Conservation (phyloP, 2,888 invertebrate genomes). For the Miltochrista miniata region DNA sequence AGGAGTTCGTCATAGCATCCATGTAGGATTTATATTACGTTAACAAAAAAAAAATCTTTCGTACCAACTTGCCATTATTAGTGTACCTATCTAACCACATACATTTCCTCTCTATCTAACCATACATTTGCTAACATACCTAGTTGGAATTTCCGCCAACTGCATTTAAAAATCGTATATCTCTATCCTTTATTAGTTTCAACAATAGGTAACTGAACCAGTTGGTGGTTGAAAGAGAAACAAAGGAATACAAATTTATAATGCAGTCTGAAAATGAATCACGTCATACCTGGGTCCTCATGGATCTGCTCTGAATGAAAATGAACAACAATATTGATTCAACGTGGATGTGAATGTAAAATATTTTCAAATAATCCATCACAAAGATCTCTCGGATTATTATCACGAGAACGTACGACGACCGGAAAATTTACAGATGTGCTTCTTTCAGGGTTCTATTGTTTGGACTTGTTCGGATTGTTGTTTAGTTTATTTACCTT, state of each 20-base stretch:
- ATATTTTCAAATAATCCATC: constrained; percentile 46
- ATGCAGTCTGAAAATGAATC: constrained; percentile 77
- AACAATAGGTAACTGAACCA: constrained; percentile 74
- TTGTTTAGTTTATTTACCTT: constrained; percentile 5
- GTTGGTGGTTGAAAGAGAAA: constrained; percentile 71
- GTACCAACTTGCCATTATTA: no score
- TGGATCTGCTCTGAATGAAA: constrained; percentile 68
- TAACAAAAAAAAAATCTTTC: no score
- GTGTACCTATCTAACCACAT: no score
- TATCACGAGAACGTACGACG: constrained; percentile 14
- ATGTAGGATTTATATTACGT: no score
- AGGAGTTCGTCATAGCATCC: no score
- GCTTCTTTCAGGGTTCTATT: constrained; percentile 10
- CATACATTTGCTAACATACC: constrained; percentile 31
- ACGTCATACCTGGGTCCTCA: constrained; percentile 65
- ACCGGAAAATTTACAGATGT: constrained; percentile 18
- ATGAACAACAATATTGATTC: constrained; percentile 70
- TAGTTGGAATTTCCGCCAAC: constrained; percentile 36
- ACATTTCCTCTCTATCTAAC: constrained; percentile 16
- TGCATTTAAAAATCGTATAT: constrained; percentile 67
- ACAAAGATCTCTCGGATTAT: constrained; percentile 26
- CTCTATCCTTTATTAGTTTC: constrained; percentile 64
- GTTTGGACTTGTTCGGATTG: constrained; percentile 9
- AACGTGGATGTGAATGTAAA: constrained; percentile 53
- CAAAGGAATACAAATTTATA: constrained; percentile 78